A percentile compares a stretch with the other conserved stretches of the same genome.
Evolutionary conservation across 2,797 vertebrate genomes (phyloP).

Genomic region (Esox masquinongy): DNA sequence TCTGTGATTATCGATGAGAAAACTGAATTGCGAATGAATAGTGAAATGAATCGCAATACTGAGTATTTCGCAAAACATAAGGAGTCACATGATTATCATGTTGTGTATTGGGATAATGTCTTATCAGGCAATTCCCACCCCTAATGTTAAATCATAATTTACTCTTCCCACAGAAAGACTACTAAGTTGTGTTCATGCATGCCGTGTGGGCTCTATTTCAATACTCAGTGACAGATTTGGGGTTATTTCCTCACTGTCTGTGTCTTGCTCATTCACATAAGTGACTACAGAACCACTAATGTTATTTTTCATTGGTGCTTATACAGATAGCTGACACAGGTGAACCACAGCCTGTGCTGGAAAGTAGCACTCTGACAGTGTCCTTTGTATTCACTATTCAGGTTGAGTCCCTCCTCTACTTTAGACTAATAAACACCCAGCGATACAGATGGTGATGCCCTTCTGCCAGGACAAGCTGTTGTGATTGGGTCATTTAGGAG

Average conservation of each 20-base stretch:
- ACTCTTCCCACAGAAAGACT: neutral
- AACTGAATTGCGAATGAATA: no score
- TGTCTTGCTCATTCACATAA: neutral
- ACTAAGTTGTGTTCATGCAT: neutral
- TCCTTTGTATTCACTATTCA: constrained; percentile 5
- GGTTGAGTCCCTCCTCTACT: constrained; percentile 8
- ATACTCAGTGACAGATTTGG: neutral
- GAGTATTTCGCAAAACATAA: no score
- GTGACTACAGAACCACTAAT: neutral
- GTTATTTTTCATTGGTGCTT: neutral
- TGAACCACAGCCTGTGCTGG: neutral
- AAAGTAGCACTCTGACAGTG: neutral
- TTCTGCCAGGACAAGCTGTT: constrained; percentile 35
- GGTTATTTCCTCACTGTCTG: neutral
- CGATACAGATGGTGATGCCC: constrained; percentile 19
- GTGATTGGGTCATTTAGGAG: constrained; percentile 36
- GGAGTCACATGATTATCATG: no score
- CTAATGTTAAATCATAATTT: neutral
- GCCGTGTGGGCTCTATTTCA: neutral
- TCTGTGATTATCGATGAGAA: no score
- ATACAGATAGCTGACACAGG: neutral
- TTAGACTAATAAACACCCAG: constrained; percentile 19
- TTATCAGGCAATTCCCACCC: no score
- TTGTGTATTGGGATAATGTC: no score
- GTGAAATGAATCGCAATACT: no score